Percentiles rank a stretch among this genome's conserved stretches.
phyloP scores from a whole-genome alignment of 2,888 invertebrate genomes.

The Calameuta filiformis region DNA sequence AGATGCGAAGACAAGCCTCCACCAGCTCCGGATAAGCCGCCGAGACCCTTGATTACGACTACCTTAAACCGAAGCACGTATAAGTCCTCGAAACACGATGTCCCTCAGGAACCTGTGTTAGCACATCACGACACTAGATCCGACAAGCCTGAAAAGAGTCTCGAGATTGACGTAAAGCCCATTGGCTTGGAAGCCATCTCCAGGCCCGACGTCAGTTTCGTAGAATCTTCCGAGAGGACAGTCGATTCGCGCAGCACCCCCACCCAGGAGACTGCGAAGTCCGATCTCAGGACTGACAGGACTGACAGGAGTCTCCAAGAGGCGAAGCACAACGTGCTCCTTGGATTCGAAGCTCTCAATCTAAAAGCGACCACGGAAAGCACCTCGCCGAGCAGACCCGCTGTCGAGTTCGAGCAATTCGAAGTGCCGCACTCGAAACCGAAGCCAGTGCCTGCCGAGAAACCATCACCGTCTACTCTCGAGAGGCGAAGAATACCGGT shows the following conservation, averaged over 20 bases:
- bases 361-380: slow-evolving; percentile 63
- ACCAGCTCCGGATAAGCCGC: slow-evolving; percentile 73
- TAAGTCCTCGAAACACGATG: slow-evolving; percentile 67
- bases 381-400: slow-evolving; percentile 61
- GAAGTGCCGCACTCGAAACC: slow-evolving; percentile 41
- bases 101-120: slow-evolving; percentile 53
- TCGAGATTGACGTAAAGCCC: slow-evolving; percentile 26
- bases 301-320: not conserved
- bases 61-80: slow-evolving; percentile 74
- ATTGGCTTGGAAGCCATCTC: slow-evolving; percentile 22
- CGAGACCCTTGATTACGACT: slow-evolving; percentile 71
- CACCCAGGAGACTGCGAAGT: not conserved
- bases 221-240: slow-evolving; percentile 2
- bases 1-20: slow-evolving; percentile 59
- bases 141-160: slow-evolving; percentile 12
- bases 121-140: slow-evolving; percentile 26
- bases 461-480: slow-evolving; percentile 55
- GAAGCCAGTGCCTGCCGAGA: slow-evolving; percentile 54
- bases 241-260: not conserved
- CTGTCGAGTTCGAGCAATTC: slow-evolving; percentile 44
- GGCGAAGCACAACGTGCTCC: slow-evolving; percentile 13
- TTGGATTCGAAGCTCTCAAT: slow-evolving; percentile 37
- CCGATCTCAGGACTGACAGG: slow-evolving; percentile 29
- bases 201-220: slow-evolving; percentile 12
- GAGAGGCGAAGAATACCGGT: slow-evolving; percentile 67